Evolutionary conservation across 2,888 invertebrate species (phyloP).

Genomic region (Andrena praecox): DNA sequence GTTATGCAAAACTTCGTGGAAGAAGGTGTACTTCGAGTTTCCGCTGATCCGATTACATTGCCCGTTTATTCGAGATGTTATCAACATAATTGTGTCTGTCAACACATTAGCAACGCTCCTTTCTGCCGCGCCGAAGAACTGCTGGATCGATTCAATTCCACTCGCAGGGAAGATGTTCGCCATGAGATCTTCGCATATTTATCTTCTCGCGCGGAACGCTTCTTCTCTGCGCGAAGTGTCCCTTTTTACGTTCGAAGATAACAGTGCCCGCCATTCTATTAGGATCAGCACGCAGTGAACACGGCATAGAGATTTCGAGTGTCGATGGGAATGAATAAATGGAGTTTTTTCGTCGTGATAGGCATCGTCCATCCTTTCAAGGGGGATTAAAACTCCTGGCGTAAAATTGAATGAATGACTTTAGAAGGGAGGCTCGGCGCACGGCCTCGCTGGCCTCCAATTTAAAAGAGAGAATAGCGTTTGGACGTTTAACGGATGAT

Average conservation of each 20-base stretch:
- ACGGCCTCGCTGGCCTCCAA: neutral
- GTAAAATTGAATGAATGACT: conserved; percentile 42
- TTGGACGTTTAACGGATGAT: conserved; percentile 52
- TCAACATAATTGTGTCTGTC: conserved; percentile 56
- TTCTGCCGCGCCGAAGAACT: too few relatives aligned
- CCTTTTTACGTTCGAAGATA: neutral
- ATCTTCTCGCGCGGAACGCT: neutral
- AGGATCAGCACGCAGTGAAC: neutral
- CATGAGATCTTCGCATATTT: neutral
- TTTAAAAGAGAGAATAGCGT: conserved; percentile 19
- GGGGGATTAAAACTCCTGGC: conserved; percentile 8
- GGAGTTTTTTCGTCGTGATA: neutral
- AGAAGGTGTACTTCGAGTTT: conserved; percentile 34
- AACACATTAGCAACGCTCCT: conserved; percentile 10
- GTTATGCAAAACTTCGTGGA: conserved; percentile 57
- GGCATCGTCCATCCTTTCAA: neutral
- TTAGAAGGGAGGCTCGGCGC: neutral
- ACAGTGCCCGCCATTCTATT: neutral
- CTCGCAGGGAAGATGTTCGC: neutral
- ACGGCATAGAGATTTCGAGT: neutral
- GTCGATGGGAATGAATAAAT: conserved; percentile 3
- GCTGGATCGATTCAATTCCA: neutral
- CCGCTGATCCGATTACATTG: conserved; percentile 51
- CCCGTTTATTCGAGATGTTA: conserved; percentile 51
- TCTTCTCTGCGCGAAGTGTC: too few relatives aligned